Evolutionary conservation across 2,113 vertebrate genomes (phyloP).

Genomic region (Larimichthys polyactis): DNA sequence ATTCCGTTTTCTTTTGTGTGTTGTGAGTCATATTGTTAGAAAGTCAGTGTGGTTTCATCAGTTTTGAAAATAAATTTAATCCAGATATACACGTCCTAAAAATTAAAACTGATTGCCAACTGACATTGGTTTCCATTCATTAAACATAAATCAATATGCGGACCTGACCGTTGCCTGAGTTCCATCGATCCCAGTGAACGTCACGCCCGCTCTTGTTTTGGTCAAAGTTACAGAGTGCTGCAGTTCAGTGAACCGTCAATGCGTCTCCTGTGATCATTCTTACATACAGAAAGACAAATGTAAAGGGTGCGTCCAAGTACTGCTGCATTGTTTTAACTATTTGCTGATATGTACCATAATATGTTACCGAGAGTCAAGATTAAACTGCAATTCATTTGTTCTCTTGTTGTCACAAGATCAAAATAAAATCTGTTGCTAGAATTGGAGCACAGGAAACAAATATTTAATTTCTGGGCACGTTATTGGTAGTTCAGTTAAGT

Average conservation of each 20-base stretch:
- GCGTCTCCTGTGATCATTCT: no score
- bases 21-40: neutral
- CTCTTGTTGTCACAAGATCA: no score
- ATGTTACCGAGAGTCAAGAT: no score
- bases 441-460: no score
- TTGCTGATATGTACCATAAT: no score
- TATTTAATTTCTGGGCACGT: constrained; percentile 20
- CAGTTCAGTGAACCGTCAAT: neutral
- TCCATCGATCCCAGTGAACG: neutral
- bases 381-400: no score
- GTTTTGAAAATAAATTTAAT: neutral
- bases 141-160: constrained; percentile 13
- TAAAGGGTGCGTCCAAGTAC: no score
- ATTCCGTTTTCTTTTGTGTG: neutral
- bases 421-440: no score
- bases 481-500: neutral
- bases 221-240: neutral
- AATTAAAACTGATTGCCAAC: neutral
- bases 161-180: neutral
- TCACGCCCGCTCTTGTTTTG: constrained; percentile 4
- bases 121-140: constrained; percentile 11
- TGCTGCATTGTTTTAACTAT: no score
- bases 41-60: neutral
- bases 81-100: neutral
- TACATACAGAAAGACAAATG: no score